These are phyloP conservation scores for Drosophila quadrilineata DNA, from an alignment of 1,140 invertebrate species.

Conservation along the genomic window DNA sequence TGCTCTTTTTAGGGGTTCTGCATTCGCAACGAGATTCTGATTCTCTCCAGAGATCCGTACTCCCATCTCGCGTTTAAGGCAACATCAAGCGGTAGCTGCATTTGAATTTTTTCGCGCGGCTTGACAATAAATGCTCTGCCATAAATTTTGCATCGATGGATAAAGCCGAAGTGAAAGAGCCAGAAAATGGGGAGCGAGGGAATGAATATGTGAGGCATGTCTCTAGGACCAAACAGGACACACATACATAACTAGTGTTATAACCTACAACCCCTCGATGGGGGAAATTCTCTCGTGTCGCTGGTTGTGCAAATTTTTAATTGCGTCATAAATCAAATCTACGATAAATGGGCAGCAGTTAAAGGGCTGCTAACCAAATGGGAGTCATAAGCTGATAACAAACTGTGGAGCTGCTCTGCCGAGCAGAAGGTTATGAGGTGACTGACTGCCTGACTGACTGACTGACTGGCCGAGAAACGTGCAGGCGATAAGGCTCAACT, in stretches of 20 bases:
- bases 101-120: conserved; percentile 53
- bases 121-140: conserved; percentile 70
- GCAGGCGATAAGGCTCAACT: conserved; percentile 53
- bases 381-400: conserved; percentile 77
- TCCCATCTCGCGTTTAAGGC: conserved; percentile 44
- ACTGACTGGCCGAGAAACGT: conserved; percentile 23
- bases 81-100: conserved; percentile 38
- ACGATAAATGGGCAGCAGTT: conserved; percentile 74
- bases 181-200: too few relatives aligned
- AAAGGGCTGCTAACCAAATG: conserved; percentile 79
- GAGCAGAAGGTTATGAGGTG: neutral
- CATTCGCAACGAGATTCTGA: too few relatives aligned
- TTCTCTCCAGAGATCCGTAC: too few relatives aligned
- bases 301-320: conserved; percentile 63
- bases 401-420: conserved; percentile 19
- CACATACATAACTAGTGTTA: too few relatives aligned
- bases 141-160: conserved; percentile 68
- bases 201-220: too few relatives aligned
- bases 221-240: too few relatives aligned
- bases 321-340: conserved; percentile 78
- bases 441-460: neutral
- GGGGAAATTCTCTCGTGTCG: conserved; percentile 14
- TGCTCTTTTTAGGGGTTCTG: conserved; percentile 23
- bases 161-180: too few relatives aligned
- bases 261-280: neutral